A percentile compares a stretch with the other conserved stretches of the same genome.
phyloP scores from a whole-genome alignment of 2,888 invertebrate genomes.

The Lithodes maja region DNA sequence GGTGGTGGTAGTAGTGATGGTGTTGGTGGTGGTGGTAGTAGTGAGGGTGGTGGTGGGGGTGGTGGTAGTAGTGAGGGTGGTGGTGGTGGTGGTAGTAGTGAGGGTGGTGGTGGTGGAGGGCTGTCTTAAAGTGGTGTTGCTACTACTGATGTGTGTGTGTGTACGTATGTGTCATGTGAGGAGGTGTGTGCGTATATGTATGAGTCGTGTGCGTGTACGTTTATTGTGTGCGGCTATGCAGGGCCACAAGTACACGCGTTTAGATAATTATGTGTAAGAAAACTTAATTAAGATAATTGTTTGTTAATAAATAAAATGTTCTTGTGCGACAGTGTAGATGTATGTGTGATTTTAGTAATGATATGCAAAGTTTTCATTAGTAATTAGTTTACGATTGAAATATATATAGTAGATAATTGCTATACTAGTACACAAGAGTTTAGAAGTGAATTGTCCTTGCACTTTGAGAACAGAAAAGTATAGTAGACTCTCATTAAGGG shows the following conservation, averaged over 20 bases:
- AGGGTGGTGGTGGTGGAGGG: slow-evolving; percentile 20
- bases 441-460: too few species aligned
- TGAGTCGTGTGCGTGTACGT: not conserved
- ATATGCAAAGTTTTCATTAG: too few species aligned
- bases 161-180: not conserved
- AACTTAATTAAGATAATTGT: too few species aligned
- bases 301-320: too few species aligned
- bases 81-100: slow-evolving; percentile 14
- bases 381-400: too few species aligned
- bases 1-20: not conserved
- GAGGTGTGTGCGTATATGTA: slow-evolving; percentile 7
- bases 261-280: too few species aligned
- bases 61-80: slow-evolving; percentile 18
- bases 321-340: too few species aligned
- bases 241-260: not conserved
- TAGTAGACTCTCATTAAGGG: too few species aligned
- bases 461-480: too few species aligned
- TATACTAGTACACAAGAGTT: too few species aligned
- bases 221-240: not conserved
- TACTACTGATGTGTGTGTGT: slow-evolving; percentile 26
- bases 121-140: slow-evolving; percentile 32
- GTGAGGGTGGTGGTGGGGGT: not conserved
- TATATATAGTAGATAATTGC: too few species aligned
- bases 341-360: too few species aligned
- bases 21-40: not conserved